Base-by-base conservation (phyloP, 2,113 vertebrate species). In the Uropsilus gracilis region DNA sequence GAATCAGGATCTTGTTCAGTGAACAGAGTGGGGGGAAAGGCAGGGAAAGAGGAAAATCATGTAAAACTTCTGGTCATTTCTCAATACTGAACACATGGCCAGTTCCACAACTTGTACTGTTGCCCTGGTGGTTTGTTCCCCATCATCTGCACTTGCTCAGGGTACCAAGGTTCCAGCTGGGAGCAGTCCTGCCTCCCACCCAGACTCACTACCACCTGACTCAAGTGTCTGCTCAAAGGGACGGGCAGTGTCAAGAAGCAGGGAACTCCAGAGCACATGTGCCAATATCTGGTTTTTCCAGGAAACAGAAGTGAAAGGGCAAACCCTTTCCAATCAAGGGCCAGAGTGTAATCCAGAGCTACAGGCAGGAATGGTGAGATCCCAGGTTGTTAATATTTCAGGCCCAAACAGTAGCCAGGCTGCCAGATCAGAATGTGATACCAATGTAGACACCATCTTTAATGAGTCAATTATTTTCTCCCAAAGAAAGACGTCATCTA, bases 281-380 rank as follows among this genome's bases (percentile, higher is more conserved):
- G 0, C 46, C 28, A 84, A 32, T 69, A 46, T 44, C 55, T n/a
- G n/a, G n/a, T n/a, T n/a, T n/a, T n/a, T n/a, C n/a, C n/a, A n/a
- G 0, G 26, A 82, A 53, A 77, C 3, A 50, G 66, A 55, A 87
- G 53, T 10, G n/a, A 95, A 64, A 71, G 13, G 42, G 91, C 83
- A 96, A 94, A 34, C 61, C 42, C 2, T 63, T 37, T 16, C 63
- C 89, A 50, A 34, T 90, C 84, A 63, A 90, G 75, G 94, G 59
- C 53, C 75, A 87, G 26, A 59, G 89, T 88, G 83, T 71, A 72
- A 37, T 3, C 64, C 59, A 82, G 86, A 89, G n/a, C 42, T 86
- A 68, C 42, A 48, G 53, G 32, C 30, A 48, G 81, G 61, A 30
- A 13, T 68, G 22, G 26, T 0, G 14, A 46, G n/a, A n/a, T 69